Evolutionary conservation across 2,797 vertebrate genomes (phyloP).

Genomic region (Muraenolepis orangiensis): DNA sequence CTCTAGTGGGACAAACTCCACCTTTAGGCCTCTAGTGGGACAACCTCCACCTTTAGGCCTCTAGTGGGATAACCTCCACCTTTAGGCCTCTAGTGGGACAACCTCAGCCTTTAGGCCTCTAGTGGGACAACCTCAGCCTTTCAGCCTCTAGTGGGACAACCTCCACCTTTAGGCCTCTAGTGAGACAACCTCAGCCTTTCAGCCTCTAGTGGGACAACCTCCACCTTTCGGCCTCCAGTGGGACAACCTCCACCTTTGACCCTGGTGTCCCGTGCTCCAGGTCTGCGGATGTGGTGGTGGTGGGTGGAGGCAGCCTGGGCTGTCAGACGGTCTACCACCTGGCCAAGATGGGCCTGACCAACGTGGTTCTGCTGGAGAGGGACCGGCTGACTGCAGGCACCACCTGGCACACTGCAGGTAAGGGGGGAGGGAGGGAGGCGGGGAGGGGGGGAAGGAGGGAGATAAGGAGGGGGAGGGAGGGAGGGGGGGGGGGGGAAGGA

Average conservation of each 20-base stretch:
- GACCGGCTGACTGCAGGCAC: conserved; percentile 92
- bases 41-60: no score
- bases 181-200: no score
- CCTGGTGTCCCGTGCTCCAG: conserved; percentile 22
- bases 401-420: conserved; percentile 98
- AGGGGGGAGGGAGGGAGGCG: neutral
- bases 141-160: no score
- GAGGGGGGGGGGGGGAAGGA: neutral
- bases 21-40: no score
- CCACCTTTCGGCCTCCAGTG: neutral
- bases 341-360: conserved; percentile 84
- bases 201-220: no score
- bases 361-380: conserved; percentile 85
- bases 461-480: neutral
- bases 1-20: no score
- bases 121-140: no score
- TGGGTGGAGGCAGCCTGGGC: conserved; percentile 92
- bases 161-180: no score
- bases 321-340: conserved; percentile 95
- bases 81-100: no score
- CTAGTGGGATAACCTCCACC: no score
- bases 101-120: no score
- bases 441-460: neutral
- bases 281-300: conserved; percentile 83
- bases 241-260: no score